These are phyloP conservation scores for Zoanthus solanderi DNA, from an alignment of 92 coral and sea anemone genomes.

Conservation along the genomic window DNA sequence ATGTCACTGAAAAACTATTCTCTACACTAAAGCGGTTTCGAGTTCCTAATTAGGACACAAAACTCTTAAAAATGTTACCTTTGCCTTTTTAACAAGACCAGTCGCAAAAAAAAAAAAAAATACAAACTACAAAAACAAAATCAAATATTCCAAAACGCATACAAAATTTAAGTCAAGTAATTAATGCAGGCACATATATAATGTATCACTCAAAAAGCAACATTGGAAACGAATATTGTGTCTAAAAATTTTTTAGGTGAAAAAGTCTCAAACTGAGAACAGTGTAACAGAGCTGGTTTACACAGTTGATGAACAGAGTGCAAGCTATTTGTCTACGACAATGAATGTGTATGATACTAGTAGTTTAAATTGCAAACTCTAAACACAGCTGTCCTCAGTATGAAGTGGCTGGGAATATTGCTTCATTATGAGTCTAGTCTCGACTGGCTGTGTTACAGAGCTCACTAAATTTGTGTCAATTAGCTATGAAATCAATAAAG, in stretches of 20 bases:
- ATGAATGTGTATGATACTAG: neutral
- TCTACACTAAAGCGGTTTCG: neutral
- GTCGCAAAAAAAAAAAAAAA: neutral
- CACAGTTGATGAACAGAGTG: neutral
- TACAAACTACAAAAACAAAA: neutral
- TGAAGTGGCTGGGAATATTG: neutral
- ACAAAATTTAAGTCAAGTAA: neutral
- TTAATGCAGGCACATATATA: neutral
- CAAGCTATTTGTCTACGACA: conserved; percentile 22
- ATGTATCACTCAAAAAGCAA: neutral
- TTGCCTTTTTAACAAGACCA: neutral
- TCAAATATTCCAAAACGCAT: neutral
- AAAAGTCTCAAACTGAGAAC: neutral
- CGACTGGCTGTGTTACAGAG: neutral
- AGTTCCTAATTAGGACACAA: neutral
- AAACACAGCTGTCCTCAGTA: neutral
- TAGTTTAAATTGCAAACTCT: neutral
- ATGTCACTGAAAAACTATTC: neutral
- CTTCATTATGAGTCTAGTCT: neutral
- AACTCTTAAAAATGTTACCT: neutral
- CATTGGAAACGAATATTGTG: neutral
- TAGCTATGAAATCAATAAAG: conserved; percentile 1
- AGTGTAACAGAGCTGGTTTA: neutral
- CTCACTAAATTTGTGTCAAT: neutral
- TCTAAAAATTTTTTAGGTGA: neutral